Conservation (phyloP, 2,888 invertebrate genomes). For the Pollenia amentaria region DNA sequence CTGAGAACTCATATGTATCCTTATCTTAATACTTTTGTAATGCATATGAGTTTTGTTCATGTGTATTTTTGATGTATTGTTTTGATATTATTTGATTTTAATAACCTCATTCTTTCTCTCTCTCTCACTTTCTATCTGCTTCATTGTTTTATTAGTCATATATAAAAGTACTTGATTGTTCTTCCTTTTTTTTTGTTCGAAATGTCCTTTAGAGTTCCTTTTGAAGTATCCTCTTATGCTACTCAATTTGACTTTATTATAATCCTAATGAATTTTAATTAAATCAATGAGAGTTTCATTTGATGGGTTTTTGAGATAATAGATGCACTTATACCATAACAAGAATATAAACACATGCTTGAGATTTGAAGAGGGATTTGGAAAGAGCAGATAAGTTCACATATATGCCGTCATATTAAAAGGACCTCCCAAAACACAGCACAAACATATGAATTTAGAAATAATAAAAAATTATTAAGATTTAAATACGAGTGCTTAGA, state of each 20-base stretch:
- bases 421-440: constrained; percentile 61
- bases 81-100: constrained; percentile 78
- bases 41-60: background rate
- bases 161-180: constrained; percentile 61
- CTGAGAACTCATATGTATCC: background rate
- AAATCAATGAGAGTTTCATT: constrained; percentile 74
- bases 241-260: constrained; percentile 81
- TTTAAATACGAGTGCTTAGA: background rate
- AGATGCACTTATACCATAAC: constrained; percentile 48
- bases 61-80: constrained; percentile 65
- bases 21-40: background rate
- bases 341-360: constrained; percentile 64
- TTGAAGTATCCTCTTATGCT: constrained; percentile 37
- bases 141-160: constrained; percentile 52
- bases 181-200: constrained; percentile 46
- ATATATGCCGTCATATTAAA: background rate
- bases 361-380: constrained; percentile 61
- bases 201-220: constrained; percentile 67
- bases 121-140: background rate
- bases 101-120: constrained; percentile 57
- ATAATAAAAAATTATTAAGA: constrained; percentile 21
- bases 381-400: constrained; percentile 24
- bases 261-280: constrained; percentile 84
- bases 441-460: background rate
- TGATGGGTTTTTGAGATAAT: constrained; percentile 73